Base-by-base conservation (phyloP, 2,797 vertebrate genomes). In the Avahi laniger region DNA sequence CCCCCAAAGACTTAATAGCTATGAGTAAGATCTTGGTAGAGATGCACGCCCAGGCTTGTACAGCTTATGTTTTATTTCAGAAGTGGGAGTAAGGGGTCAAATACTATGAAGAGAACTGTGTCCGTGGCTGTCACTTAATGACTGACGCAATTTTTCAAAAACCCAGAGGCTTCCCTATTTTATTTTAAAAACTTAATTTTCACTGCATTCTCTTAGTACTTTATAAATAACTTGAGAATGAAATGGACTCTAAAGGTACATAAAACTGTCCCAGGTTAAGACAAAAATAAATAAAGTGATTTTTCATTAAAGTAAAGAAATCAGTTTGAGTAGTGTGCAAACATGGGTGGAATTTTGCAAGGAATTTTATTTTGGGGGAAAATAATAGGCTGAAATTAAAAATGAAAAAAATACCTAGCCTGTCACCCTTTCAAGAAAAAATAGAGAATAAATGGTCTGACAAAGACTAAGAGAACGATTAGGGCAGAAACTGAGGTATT, bases 261-360 rank as follows among this genome's bases (percentile, higher is more conserved):
- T 93, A 81, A 95, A 95, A 84, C 72, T 91, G n/a, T 83, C 81
- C 26, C 72, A 93, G 72, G 20, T 89, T 90, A 89, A 87, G 76
- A 82, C 57, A 91, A 79, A 86, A 89, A 15, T 82, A 72, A 46
- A 41, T 38, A 72, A 63, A 82, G 10, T 79, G 30, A 30, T 54
- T 61, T 78, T 90, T 90, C 30, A 18, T 91, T 90, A 91, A 94
- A 87, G 78, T 63, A 65, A 80, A 59, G 61, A 87, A 79, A 73
- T 90, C 46, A 82, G 50, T 72, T 85, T 76, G 48, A 78, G 18
- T 83, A 69, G 76, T 88, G 89, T 59, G 78, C 57, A 97, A 92
- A 89, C n/a, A 20, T 26, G 15, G 43, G 72, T 88, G 15, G 85
- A 50, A 22, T 57, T 85, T 78, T 93, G 26, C 28, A 35, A 78